Evolutionary conservation across 1,140 invertebrate genomes (phyloP), one percentile per base, ranked within the genome.

Genomic region (Mercenaria mercenaria): DNA sequence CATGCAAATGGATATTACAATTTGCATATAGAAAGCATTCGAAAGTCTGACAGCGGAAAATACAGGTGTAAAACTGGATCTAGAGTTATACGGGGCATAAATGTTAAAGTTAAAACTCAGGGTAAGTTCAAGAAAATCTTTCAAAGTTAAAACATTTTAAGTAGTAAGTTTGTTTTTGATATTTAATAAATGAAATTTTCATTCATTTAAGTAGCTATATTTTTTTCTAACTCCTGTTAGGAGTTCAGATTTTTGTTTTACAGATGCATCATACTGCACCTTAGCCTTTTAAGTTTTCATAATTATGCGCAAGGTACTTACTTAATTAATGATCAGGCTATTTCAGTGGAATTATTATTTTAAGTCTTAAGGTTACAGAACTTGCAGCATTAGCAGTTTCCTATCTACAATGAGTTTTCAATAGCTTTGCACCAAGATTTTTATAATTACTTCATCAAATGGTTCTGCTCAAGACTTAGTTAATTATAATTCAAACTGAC

Each of bases 1-100:
- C 79, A 89, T 67, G 56, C 37, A 29, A 84, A 76, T 61, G 88
- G 88, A 72, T 76, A 83, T 59, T 89, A 83, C 56, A 89, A 89
- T 72, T 41, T 89, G 20, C 59, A 61, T 39, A 76, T 89, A 59
- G 64, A 39, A 32, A 83, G 39, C 61, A 52, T 83, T 15, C n/a
- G 56, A 43, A 89, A 83, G 56, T 74, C 64, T 20, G 88, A 89
- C 67, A 89, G 88, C 64, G 88, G 88, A 29, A 82, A 83, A 34
- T 89, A 89, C 37, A 41, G 64, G 34, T 89, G 88, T 77, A 59
- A 77, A 77, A 89, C 80, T 64, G 88, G 88, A 20, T 77, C 67
- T 32, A 34, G 88, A 77, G 50, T 69, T 37, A 72, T 83, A 26
- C 43, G 88, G 1, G 52, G 50, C 29, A 82, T 89, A 11, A 37